Conservation (phyloP, 2,113 vertebrate species). For the Notarius quadriscutis region DNA sequence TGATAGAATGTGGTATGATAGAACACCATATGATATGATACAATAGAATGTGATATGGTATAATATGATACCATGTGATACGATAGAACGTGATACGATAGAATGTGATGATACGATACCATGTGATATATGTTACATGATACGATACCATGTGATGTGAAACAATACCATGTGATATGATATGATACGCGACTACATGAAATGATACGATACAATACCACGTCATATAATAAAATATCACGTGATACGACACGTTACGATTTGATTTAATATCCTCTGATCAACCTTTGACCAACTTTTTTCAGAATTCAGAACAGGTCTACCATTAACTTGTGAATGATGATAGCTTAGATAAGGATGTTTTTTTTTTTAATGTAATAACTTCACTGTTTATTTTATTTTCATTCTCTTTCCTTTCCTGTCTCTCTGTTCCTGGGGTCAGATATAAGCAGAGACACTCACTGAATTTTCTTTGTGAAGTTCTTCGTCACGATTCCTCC, state of each 20-base stretch:
- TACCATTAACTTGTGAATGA: too few relatives aligned
- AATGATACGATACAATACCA: neutral
- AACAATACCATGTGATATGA: neutral
- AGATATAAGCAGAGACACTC: slow-evolving; percentile 65
- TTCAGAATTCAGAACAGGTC: too few relatives aligned
- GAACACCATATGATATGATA: too few relatives aligned
- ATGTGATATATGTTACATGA: neutral
- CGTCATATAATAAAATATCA: too few relatives aligned
- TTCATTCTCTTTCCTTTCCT: neutral
- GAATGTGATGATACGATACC: neutral
- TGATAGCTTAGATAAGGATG: too few relatives aligned
- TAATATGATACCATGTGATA: too few relatives aligned
- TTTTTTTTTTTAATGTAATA: too few relatives aligned
- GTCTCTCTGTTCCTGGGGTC: neutral
- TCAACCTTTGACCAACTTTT: too few relatives aligned
- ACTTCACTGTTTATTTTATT: neutral
- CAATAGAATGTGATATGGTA: too few relatives aligned
- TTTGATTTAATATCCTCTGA: neutral
- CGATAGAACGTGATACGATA: too few relatives aligned
- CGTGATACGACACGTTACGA: neutral
- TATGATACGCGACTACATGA: neutral
- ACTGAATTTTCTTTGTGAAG: slow-evolving; percentile 99
- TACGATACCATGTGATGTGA: neutral
- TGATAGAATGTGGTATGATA: too few relatives aligned
- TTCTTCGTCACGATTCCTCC: slow-evolving; percentile 98